These are phyloP conservation scores for Nothocercus nigrocapillus DNA, from an alignment of 2,113 vertebrate genomes.

Conservation along the genomic window DNA sequence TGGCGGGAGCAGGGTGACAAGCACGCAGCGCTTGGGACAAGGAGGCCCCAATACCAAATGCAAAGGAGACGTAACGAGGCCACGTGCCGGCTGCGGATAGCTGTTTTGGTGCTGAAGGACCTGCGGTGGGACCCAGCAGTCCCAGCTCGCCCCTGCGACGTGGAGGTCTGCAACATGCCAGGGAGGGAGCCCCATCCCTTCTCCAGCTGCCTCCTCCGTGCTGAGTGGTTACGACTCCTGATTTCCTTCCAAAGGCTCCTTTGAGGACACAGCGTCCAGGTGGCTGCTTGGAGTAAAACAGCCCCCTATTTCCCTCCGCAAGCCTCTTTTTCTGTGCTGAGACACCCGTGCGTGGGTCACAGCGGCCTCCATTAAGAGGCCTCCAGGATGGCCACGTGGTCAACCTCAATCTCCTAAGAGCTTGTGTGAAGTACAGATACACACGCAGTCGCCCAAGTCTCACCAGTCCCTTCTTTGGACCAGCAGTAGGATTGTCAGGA, in stretches of 20 bases:
- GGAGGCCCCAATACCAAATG: neutral
- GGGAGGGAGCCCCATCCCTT: no score
- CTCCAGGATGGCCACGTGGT: neutral
- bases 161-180: no score
- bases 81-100: accelerated
- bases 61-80: neutral
- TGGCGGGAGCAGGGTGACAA: neutral
- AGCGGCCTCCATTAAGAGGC: neutral
- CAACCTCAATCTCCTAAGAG: neutral
- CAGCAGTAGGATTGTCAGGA: neutral
- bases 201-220: no score
- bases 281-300: no score
- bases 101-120: neutral
- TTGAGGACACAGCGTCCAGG: no score
- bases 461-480: neutral
- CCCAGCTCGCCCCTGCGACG: no score
- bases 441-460: neutral
- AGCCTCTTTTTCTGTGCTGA: neutral
- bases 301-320: no score
- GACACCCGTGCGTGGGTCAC: neutral
- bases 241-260: no score
- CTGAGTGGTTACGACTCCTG: no score
- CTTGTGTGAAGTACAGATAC: neutral
- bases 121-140: neutral
- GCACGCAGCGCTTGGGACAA: neutral